Percentiles rank a stretch among this genome's conserved stretches.
phyloP scores from a whole-genome alignment of 2,797 vertebrate species.

The Cryptoblepharus egeriae region DNA sequence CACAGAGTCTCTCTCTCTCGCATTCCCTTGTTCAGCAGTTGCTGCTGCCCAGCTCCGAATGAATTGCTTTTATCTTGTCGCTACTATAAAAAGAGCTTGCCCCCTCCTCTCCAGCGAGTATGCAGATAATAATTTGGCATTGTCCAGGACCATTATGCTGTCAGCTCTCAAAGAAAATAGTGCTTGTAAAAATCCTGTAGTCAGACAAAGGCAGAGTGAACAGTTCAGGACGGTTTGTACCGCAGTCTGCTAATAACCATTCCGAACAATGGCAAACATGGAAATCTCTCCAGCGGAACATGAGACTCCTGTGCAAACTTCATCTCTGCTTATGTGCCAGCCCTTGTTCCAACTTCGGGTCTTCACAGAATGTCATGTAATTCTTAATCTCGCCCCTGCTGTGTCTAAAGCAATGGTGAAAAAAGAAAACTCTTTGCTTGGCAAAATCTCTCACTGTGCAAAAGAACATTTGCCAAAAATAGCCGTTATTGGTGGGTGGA shows the following conservation, averaged over 20 bases:
- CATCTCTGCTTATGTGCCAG: slow-evolving; percentile 65
- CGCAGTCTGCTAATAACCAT: slow-evolving; percentile 67
- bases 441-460: background rate
- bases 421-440: background rate
- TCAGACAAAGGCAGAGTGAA: slow-evolving; percentile 67
- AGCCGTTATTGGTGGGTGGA: background rate
- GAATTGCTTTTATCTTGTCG: slow-evolving; percentile 64
- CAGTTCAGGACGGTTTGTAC: slow-evolving; percentile 63
- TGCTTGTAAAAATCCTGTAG: slow-evolving; percentile 71
- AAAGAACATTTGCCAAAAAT: background rate
- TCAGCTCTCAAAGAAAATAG: slow-evolving; percentile 69
- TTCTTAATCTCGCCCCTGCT: slow-evolving; percentile 48
- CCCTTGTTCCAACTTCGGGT: slow-evolving; percentile 53
- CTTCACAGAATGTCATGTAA: slow-evolving; percentile 45
- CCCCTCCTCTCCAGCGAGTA: slow-evolving; percentile 58
- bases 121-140: slow-evolving; percentile 72
- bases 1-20: slow-evolving; percentile 14
- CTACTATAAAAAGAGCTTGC: slow-evolving; percentile 60
- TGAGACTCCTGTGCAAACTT: slow-evolving; percentile 63
- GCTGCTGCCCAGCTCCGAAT: slow-evolving; percentile 64
- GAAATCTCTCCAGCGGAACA: slow-evolving; percentile 68
- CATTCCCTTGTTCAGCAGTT: slow-evolving; percentile 63
- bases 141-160: slow-evolving; percentile 67
- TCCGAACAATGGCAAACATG: slow-evolving; percentile 58
- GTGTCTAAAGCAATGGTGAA: background rate